Evolutionary conservation across 2,888 invertebrate species (phyloP).

Genomic region (Noctua pronuba): DNA sequence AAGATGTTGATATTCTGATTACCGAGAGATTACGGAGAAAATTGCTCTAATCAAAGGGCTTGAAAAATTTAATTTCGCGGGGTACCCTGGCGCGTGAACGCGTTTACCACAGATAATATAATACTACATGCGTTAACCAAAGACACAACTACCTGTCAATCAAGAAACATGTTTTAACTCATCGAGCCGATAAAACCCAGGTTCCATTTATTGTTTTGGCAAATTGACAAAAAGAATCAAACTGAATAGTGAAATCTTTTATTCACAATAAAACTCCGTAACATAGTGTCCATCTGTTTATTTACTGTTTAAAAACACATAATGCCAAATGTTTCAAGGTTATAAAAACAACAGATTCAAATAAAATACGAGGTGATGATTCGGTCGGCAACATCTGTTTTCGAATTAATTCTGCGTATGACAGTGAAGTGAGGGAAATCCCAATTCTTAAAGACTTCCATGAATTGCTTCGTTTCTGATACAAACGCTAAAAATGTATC

Average conservation of each 20-base stretch:
- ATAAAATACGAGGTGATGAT: neutral
- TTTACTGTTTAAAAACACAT: too few relatives aligned
- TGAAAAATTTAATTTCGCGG: too few relatives aligned
- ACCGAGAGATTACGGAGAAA: too few relatives aligned
- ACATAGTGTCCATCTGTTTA: too few relatives aligned
- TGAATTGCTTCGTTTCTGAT: neutral
- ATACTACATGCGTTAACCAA: too few relatives aligned
- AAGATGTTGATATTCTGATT: too few relatives aligned
- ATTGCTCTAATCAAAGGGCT: too few relatives aligned
- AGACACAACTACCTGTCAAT: neutral
- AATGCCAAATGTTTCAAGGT: slow-evolving; percentile 25
- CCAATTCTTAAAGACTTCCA: slow-evolving; percentile 10
- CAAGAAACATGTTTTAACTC: slow-evolving; percentile 21
- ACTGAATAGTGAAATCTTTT: slow-evolving; percentile 45
- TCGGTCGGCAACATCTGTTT: slow-evolving; percentile 11
- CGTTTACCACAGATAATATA: too few relatives aligned
- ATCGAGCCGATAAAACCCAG: slow-evolving; percentile 19
- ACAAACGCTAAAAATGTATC: neutral
- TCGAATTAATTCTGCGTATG: neutral
- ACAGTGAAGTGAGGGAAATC: neutral
- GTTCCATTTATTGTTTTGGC: slow-evolving; percentile 41
- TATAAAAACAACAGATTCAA: neutral
- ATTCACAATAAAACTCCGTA: slow-evolving; percentile 34
- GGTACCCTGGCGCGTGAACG: too few relatives aligned
- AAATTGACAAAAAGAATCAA: slow-evolving; percentile 44